Evolutionary conservation across 2,797 vertebrate species (phyloP), one percentile per base, ranked within the genome.

Genomic region (Sebastes variabilis): DNA sequence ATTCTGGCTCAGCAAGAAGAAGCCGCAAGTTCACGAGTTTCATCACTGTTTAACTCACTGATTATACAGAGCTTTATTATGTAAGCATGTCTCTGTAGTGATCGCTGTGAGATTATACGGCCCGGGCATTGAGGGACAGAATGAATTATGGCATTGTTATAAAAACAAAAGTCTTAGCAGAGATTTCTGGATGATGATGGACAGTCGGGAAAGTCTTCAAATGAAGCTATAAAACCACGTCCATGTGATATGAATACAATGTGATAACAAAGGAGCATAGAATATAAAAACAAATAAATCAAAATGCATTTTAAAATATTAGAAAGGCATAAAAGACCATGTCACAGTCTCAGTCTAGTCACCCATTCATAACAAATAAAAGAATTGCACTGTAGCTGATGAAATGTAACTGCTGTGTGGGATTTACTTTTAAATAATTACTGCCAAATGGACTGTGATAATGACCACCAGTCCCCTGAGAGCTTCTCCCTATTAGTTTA

Each of bases 301-400:
- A 72, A 58, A 83, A 94, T 75, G 88, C 91, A 55, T 91, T 66
- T 62, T 59, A 87, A 70, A 62, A 77, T 49, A 90, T 83, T 76
- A 92, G 80, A 86, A 91, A 84, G 59, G 77, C 92, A 87, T 85
- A 91, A 93, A 72, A 92, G 90, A 94, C 75, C 79, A 90, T 20
- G 58, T 60, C 61, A 54, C 74, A 38, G 67, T 75, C 66, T 68
- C 42, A 16, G 42, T 76, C 49, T 92, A 81, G 88, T 91, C 79
- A 77, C 86, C 82, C 94, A 93, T 64, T 87, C 69, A 91, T 84
- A 94, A 93, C 82, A 87, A 52, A 69, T 34, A 82, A 93, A 77
- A 89, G 2, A 72, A 94, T 92, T 94, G 94, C 92, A 95, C 93
- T 94, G 93, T 83, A 80, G 91, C 80, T 81, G 93, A 90, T 88